Conservation (phyloP, 1,140 invertebrate genomes). For the Heliothis virescens region DNA sequence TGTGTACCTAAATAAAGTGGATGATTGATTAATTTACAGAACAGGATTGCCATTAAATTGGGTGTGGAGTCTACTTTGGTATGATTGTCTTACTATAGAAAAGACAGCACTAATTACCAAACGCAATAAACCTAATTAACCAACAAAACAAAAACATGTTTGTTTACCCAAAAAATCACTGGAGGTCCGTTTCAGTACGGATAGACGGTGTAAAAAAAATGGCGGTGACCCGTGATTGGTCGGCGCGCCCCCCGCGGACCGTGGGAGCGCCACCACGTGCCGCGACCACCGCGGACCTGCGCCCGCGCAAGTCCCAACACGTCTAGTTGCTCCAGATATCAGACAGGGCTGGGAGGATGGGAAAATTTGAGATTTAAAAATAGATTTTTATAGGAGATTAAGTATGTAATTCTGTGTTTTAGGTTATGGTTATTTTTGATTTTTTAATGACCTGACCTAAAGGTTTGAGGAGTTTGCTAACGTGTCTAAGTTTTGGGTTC, state of each 20-base stretch:
- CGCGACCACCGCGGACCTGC: conserved; percentile 61
- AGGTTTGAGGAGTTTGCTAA: too few relatives aligned
- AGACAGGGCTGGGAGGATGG: conserved; percentile 13
- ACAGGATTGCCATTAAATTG: too few relatives aligned
- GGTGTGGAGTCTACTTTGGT: too few relatives aligned
- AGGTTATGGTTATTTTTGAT: too few relatives aligned
- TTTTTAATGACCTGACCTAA: too few relatives aligned
- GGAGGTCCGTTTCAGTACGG: conserved; percentile 51
- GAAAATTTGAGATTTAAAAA: neutral
- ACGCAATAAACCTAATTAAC: neutral
- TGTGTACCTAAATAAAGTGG: too few relatives aligned
- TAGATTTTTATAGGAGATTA: conserved; percentile 11
- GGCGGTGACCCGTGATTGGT: conserved; percentile 48
- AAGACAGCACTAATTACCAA: neutral
- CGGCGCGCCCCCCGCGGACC: conserved; percentile 62
- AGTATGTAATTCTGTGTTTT: neutral
- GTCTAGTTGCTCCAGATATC: conserved; percentile 50
- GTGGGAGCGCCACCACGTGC: conserved; percentile 70
- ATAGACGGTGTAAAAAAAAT: conserved; percentile 51
- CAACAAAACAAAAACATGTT: conserved; percentile 10
- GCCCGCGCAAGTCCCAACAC: conserved; percentile 59
- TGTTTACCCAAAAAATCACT: conserved; percentile 50
- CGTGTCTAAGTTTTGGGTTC: too few relatives aligned
- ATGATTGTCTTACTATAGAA: too few relatives aligned
- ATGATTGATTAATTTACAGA: too few relatives aligned